Percentiles rank a stretch among this genome's conserved stretches.
Evolutionary conservation across 2,797 vertebrate species (phyloP).

Genomic region (Sternarchorhynchus goeldii): DNA sequence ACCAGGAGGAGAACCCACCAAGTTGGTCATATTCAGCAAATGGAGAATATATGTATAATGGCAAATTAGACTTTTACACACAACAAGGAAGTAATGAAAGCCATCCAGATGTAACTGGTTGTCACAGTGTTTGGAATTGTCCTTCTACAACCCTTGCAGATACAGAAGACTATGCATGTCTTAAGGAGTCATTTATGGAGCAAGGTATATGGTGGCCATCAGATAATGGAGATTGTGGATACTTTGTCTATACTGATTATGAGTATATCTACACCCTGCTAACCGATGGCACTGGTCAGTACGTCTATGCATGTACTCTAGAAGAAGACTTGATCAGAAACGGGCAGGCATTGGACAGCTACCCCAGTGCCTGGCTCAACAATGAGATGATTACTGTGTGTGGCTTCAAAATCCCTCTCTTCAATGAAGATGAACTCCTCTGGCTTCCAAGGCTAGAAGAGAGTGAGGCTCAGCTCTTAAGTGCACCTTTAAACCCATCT

Average conservation of each 20-base stretch:
- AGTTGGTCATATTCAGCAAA: slow-evolving; percentile 76
- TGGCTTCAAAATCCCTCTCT: slow-evolving; percentile 90
- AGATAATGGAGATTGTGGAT: slow-evolving; percentile 91
- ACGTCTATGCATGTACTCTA: slow-evolving; percentile 87
- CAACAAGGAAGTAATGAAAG: slow-evolving; percentile 69
- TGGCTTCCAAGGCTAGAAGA: slow-evolving; percentile 84
- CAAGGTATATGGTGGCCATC: slow-evolving; percentile 95
- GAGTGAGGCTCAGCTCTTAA: slow-evolving; percentile 74
- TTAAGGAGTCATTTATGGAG: slow-evolving; percentile 83
- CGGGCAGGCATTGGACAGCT: slow-evolving; percentile 67
- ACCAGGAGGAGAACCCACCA: slow-evolving; percentile 79
- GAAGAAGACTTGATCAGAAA: slow-evolving; percentile 76
- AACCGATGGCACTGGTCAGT: slow-evolving; percentile 89
- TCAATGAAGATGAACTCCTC: slow-evolving; percentile 85
- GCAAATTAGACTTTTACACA: slow-evolving; percentile 63
- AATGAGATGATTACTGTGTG: slow-evolving; percentile 83
- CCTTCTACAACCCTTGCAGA: slow-evolving; percentile 71
- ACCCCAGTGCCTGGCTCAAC: slow-evolving; percentile 76
- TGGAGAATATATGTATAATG: slow-evolving; percentile 71
- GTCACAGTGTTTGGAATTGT: slow-evolving; percentile 76
- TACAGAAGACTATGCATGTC: slow-evolving; percentile 74
- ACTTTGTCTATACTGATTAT: slow-evolving; percentile 92
- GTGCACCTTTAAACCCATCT: slow-evolving; percentile 90
- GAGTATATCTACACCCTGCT: slow-evolving; percentile 92
- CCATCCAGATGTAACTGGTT: slow-evolving; percentile 58